Evolutionary conservation across 2,888 invertebrate genomes (phyloP), one percentile per base, ranked within the genome.

Genomic region (Oconnorella tubifera): DNA sequence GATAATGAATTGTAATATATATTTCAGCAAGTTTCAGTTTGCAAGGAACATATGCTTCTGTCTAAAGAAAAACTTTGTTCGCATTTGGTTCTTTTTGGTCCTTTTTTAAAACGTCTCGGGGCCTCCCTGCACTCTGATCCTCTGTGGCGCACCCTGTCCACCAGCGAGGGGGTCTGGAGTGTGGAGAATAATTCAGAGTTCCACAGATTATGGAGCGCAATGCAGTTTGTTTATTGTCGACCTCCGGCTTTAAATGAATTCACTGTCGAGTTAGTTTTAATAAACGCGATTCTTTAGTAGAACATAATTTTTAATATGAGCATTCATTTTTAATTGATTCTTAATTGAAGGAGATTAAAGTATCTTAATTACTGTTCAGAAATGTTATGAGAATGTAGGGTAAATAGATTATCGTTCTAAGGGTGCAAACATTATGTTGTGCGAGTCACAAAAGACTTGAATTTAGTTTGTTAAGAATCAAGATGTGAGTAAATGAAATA

Each of bases 211-310:
- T 97, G 96, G 96, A 96, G 95, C 0, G 96, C 96, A 0, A 84
- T 98, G 33, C 97, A 97, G 80, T 97, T 97, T 85, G 90, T 95
- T 59, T 94, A 95, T 82, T 96, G 94, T 80, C 92, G 95, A 75
- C 95, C 96, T 0, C 95, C 96, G 0, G 56, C 67, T 4, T 61
- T 55, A 14, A 67, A 67, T 57, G 71, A 72, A 56, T 62, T 65
- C 56, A 72, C 70, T 1, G 67, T 74, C 32, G 74, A 74, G 72
- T 72, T 57, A 62, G 71, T 67, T n/a, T n/a, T n/a, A n/a, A n/a
- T n/a, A n/a, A n/a, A n/a, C n/a, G n/a, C n/a, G n/a, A n/a, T n/a
- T n/a, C n/a, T n/a, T n/a, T n/a, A n/a, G n/a, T n/a, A n/a, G n/a
- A n/a, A n/a, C n/a, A n/a, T n/a, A n/a, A n/a, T n/a, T n/a, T n/a